Evolutionary conservation across 2,113 vertebrate species (phyloP).

Genomic region (Toxotes chatareus): DNA sequence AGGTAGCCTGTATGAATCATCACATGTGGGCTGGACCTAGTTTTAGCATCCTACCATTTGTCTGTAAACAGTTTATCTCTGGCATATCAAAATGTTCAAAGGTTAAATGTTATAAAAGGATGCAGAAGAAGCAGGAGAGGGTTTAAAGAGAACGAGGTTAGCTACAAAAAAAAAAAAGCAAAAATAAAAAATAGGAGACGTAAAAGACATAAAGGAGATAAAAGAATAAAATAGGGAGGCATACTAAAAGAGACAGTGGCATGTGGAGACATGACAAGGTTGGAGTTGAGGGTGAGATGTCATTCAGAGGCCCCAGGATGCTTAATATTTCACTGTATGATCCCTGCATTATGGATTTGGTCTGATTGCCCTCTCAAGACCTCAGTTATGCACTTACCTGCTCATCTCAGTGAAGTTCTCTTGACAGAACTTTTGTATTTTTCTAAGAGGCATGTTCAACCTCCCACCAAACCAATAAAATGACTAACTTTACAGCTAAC

Average conservation of each 20-base stretch:
- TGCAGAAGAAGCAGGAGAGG: constrained; percentile 12
- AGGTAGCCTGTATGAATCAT: not conserved
- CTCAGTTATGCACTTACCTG: constrained; percentile 52
- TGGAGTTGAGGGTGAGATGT: constrained; percentile 79
- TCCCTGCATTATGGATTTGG: constrained; percentile 80
- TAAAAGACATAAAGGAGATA: constrained; percentile 34
- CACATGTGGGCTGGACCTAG: not conserved
- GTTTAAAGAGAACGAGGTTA: constrained; percentile 13
- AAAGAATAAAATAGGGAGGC: constrained; percentile 30
- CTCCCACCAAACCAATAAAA: constrained; percentile 17
- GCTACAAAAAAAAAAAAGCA: too few relatives aligned
- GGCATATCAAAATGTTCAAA: constrained; percentile 14
- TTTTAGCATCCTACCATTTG: not conserved
- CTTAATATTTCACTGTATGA: constrained; percentile 83
- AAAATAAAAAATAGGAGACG: constrained; percentile 8
- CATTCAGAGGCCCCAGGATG: constrained; percentile 78
- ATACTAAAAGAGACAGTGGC: constrained; percentile 45
- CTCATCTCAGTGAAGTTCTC: constrained; percentile 62
- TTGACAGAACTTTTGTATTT: constrained; percentile 59
- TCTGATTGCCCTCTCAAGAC: constrained; percentile 79
- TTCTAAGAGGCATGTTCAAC: constrained; percentile 33
- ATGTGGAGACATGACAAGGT: constrained; percentile 69
- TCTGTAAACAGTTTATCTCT: not conserved
- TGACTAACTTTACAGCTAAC: not conserved
- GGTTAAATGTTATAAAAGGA: constrained; percentile 25